Conservation (phyloP, 1,140 invertebrate genomes). For the Anoplophora glabripennis region DNA sequence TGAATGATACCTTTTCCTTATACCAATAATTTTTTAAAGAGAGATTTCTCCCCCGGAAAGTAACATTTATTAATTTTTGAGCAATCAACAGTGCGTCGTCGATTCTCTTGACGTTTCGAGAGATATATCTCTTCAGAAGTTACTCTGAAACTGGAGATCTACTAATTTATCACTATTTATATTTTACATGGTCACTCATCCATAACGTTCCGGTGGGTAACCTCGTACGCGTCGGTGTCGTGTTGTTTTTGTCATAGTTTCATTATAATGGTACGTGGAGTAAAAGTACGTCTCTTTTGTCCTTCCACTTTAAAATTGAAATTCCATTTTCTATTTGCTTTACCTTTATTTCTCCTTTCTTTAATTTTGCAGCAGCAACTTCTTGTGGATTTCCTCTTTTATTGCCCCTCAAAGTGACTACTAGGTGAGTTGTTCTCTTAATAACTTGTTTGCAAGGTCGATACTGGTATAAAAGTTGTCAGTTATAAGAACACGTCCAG, state of each 20-base stretch:
- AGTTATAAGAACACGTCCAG: constrained; percentile 41
- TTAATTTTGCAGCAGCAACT: constrained; percentile 38
- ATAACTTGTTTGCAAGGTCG: constrained; percentile 41
- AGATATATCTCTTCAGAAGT: no score
- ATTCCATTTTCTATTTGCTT: constrained; percentile 9
- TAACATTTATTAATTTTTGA: constrained; percentile 18
- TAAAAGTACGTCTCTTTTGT: constrained; percentile 44
- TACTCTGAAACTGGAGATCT: no score
- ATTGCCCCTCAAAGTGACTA: constrained; percentile 41
- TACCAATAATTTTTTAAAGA: constrained; percentile 13
- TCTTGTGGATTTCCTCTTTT: constrained; percentile 29
- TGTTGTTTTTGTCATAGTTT: constrained; percentile 34
- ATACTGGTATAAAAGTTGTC: constrained; percentile 48
- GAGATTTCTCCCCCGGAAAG: constrained; percentile 24
- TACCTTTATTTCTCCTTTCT: constrained; percentile 32
- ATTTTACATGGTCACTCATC: no score
- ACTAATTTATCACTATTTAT: no score
- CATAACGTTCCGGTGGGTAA: no score
- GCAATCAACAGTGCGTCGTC: constrained; percentile 17
- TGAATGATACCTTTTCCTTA: constrained; percentile 36
- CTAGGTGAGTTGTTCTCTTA: constrained; percentile 40
- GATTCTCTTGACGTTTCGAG: no score
- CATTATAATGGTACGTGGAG: constrained; percentile 25
- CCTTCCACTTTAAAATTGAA: constrained; percentile 43
- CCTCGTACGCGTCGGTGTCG: no score